Conservation (phyloP, 2,888 invertebrate species). For the Brachyopa scutellaris region DNA sequence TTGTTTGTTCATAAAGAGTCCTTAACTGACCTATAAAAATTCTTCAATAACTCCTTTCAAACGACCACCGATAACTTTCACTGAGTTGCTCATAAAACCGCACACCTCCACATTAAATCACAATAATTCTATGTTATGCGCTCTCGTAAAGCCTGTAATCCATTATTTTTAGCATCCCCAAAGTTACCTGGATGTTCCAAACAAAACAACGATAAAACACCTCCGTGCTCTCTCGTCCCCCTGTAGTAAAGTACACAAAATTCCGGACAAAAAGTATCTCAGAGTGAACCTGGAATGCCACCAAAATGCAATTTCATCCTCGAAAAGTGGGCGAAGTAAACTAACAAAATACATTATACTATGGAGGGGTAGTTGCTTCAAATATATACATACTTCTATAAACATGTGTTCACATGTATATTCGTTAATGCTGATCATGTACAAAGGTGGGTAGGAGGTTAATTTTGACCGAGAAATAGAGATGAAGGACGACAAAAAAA, state of each 20-base stretch:
- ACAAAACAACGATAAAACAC: neutral
- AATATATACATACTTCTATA: neutral
- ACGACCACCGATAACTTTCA: neutral
- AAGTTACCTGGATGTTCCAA: neutral
- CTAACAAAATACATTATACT: slow-evolving; percentile 22
- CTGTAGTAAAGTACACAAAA: neutral
- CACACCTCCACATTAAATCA: slow-evolving; percentile 16
- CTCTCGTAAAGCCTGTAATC: slow-evolving; percentile 9
- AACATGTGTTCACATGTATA: too few relatives aligned
- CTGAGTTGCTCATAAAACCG: slow-evolving; percentile 9
- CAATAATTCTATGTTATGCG: slow-evolving; percentile 5
- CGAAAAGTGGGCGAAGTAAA: slow-evolving; percentile 9
- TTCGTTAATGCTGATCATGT: neutral
- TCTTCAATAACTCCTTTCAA: neutral
- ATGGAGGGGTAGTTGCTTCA: too few relatives aligned
- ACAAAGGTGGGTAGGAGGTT: neutral
- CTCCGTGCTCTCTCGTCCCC: neutral
- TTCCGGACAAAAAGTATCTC: neutral
- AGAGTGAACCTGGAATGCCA: neutral
- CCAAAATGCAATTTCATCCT: slow-evolving; percentile 9
- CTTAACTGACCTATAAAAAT: neutral
- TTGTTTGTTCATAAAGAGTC: neutral
- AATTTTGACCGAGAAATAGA: neutral
- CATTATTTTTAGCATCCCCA: slow-evolving; percentile 17
- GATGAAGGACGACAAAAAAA: neutral